phyloP scores from a whole-genome alignment of 2,797 vertebrate species.

The Tapera naevia region DNA sequence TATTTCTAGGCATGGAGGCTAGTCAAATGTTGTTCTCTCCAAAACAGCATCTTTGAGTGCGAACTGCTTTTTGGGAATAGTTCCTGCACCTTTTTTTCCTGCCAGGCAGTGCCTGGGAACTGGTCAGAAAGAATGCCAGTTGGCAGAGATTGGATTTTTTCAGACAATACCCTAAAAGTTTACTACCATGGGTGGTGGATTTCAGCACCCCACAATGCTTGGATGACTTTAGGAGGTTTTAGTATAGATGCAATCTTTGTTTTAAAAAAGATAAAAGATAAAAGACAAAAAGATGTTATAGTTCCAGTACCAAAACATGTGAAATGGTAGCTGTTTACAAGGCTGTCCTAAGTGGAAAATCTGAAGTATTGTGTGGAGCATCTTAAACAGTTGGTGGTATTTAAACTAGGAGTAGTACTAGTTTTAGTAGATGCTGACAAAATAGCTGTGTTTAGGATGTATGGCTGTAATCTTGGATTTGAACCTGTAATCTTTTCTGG shows the following conservation, averaged over 20 bases:
- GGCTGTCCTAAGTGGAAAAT: background rate
- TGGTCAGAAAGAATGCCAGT: background rate
- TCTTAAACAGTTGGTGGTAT: background rate
- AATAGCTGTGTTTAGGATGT: background rate
- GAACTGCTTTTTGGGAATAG: background rate
- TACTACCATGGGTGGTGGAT: background rate
- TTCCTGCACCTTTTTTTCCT: background rate
- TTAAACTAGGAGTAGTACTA: background rate
- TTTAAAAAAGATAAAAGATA: background rate
- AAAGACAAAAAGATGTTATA: background rate
- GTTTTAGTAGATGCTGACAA: background rate
- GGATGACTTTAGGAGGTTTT: background rate
- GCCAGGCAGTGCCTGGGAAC: background rate
- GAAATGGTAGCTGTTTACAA: background rate
- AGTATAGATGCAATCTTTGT: background rate
- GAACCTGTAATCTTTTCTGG: background rate
- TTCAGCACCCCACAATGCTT: background rate
- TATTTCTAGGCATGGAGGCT: background rate
- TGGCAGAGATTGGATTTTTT: background rate
- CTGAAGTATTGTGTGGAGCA: background rate
- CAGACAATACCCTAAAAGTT: background rate
- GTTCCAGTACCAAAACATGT: background rate
- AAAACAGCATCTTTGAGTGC: fast-evolving
- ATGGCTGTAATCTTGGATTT: background rate
- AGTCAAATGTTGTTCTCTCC: background rate